Conservation (phyloP, 2,888 invertebrate genomes). For the Germaria angustata region DNA sequence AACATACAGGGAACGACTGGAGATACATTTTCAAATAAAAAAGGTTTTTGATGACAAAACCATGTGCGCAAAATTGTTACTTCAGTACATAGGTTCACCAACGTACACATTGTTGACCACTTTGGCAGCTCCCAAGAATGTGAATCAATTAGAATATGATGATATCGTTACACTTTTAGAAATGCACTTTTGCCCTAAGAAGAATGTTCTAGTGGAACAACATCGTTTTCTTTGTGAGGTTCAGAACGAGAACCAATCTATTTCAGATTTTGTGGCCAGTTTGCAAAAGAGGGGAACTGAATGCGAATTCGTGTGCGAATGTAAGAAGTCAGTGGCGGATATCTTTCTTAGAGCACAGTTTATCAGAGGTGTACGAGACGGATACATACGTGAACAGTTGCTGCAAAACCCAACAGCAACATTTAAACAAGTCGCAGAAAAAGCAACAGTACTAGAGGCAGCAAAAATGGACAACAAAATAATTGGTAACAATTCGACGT, state of each 20-base stretch:
- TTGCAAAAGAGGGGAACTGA: constrained; percentile 1
- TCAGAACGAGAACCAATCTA: background rate
- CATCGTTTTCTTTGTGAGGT: background rate
- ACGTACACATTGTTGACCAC: too few relatives aligned
- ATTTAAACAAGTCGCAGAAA: constrained; percentile 34
- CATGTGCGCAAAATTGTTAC: constrained; percentile 36
- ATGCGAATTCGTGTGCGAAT: constrained; percentile 17
- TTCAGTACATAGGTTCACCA: too few relatives aligned
- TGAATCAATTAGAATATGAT: constrained; percentile 33
- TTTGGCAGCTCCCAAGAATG: too few relatives aligned
- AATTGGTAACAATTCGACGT: constrained; percentile 11
- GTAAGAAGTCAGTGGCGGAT: constrained; percentile 46
- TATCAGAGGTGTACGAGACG: constrained; percentile 48
- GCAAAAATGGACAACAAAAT: constrained; percentile 49
- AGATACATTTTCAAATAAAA: background rate
- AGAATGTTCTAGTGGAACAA: background rate
- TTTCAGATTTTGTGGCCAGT: constrained; percentile 10
- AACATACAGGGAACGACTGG: constrained; percentile 1
- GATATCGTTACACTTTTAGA: constrained; percentile 5
- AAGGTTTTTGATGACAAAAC: constrained; percentile 11
- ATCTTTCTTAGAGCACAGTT: constrained; percentile 53
- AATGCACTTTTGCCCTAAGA: background rate
- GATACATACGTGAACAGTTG: constrained; percentile 44
- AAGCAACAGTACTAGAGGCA: constrained; percentile 43
- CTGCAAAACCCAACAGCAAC: constrained; percentile 35